A percentile compares a stretch with the other conserved stretches of the same genome.
These are phyloP conservation scores for Schlechtendalia chinensis DNA, from an alignment of 1,140 invertebrate species.

Conservation along the genomic window DNA sequence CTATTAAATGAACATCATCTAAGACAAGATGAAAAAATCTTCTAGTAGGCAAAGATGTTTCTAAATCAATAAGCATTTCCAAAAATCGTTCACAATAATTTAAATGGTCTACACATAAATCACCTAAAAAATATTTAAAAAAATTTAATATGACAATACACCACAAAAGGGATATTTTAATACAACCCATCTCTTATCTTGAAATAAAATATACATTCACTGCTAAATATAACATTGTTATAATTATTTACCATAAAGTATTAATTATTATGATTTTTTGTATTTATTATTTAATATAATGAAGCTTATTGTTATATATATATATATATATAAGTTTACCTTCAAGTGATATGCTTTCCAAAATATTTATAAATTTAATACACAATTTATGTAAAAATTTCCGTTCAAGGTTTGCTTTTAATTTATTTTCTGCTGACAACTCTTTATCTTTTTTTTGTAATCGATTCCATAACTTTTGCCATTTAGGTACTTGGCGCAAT, in stretches of 20 bases:
- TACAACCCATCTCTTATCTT: too few relatives aligned
- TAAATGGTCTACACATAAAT: constrained; percentile 63
- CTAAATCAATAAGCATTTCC: constrained; percentile 93
- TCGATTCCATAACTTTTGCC: constrained; percentile 88
- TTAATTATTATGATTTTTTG: background rate
- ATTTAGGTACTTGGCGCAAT: constrained; percentile 82
- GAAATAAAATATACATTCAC: too few relatives aligned
- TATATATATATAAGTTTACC: constrained; percentile 55
- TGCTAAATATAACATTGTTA: too few relatives aligned
- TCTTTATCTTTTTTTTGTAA: constrained; percentile 80
- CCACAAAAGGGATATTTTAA: too few relatives aligned
- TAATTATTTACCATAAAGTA: background rate
- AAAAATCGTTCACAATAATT: constrained; percentile 94
- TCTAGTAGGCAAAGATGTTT: constrained; percentile 89
- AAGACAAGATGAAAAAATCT: constrained; percentile 95
- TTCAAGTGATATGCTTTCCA: constrained; percentile 75
- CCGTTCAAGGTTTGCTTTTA: constrained; percentile 81
- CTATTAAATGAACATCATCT: constrained; percentile 92
- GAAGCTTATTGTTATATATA: too few relatives aligned
- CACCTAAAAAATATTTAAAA: constrained; percentile 55
- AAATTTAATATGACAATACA: too few relatives aligned
- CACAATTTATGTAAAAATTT: constrained; percentile 85
- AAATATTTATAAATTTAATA: constrained; percentile 81
- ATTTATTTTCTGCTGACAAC: constrained; percentile 63
- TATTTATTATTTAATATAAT: background rate